These are phyloP conservation scores for Catostylus mosaicus DNA, from an alignment of 30 jellyfish, hydroid and myxozoan genomes.

Conservation along the genomic window DNA sequence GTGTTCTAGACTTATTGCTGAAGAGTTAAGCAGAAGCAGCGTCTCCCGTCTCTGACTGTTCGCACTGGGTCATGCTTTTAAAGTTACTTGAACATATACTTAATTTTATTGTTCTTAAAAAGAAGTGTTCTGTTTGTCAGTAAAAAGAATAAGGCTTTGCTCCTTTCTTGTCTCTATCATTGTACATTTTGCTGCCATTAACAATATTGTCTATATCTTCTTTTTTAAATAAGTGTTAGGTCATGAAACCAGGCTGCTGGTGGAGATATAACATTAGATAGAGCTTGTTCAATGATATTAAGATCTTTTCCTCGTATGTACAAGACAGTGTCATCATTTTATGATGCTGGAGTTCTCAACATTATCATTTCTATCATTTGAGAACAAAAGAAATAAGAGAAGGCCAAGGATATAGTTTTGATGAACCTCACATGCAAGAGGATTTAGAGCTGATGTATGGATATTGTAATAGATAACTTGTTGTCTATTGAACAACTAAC, in stretches of 20 bases:
- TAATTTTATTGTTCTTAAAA: no score
- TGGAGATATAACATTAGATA: slow-evolving; percentile 6
- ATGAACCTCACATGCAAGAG: slow-evolving; percentile 38
- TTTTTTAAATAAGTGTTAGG: no score
- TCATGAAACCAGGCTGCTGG: slow-evolving; percentile 29
- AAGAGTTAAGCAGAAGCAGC: no score
- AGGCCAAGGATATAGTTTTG: slow-evolving; percentile 36
- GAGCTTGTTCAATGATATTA: slow-evolving; percentile 33
- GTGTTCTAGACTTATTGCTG: no score
- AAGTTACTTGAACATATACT: no score
- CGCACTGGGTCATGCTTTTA: no score
- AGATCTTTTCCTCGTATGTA: slow-evolving; percentile 22
- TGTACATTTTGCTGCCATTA: no score
- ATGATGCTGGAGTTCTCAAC: slow-evolving; percentile 36
- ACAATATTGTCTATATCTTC: no score
- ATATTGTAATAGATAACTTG: slow-evolving; percentile 15
- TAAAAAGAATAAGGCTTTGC: no score
- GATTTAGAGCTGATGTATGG: slow-evolving; percentile 16
- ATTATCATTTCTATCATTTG: slow-evolving; percentile 15
- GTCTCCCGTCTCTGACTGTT: no score
- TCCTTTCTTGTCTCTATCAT: no score
- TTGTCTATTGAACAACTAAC: slow-evolving; percentile 37
- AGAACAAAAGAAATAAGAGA: slow-evolving; percentile 38
- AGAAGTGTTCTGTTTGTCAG: no score
- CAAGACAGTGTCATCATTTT: slow-evolving; percentile 41